Evolutionary conservation across 2,888 invertebrate species (phyloP).

Genomic region (Lordiphosa andalusiaca): DNA sequence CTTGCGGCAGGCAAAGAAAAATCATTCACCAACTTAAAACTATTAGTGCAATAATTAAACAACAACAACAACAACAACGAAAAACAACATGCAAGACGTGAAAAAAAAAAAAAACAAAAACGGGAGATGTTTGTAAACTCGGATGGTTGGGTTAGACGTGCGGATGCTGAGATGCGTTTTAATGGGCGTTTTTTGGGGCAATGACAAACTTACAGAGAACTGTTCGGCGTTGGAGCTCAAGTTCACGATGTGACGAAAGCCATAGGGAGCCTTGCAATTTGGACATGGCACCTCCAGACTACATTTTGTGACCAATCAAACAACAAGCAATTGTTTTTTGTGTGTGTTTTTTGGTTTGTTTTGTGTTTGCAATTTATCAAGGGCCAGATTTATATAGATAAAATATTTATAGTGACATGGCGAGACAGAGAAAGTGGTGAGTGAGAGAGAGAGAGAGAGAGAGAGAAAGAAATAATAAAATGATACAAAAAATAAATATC

Average conservation of each 20-base stretch:
- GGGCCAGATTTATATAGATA: conserved; percentile 26
- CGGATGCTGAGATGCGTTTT: neutral
- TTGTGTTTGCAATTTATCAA: conserved; percentile 28
- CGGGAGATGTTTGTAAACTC: too few relatives aligned
- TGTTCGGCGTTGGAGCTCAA: conserved; percentile 90
- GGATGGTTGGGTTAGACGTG: neutral
- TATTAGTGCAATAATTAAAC: neutral
- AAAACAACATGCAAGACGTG: neutral
- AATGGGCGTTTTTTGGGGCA: conserved; percentile 14
- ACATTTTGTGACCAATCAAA: conserved; percentile 48
- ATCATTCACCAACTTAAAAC: too few relatives aligned
- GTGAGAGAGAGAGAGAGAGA: conserved; percentile 12
- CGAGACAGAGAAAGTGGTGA: conserved; percentile 19
- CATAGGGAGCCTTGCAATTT: conserved; percentile 96
- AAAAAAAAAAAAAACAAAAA: too few relatives aligned
- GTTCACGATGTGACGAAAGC: conserved; percentile 96
- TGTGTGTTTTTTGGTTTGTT: conserved; percentile 6
- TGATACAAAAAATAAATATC: conserved; percentile 9
- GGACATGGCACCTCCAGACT: conserved; percentile 87
- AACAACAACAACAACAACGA: neutral
- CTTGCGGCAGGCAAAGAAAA: too few relatives aligned
- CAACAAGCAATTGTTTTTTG: conserved; percentile 41
- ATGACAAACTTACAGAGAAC: conserved; percentile 90
- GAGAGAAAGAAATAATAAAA: conserved; percentile 14
- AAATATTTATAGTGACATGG: conserved; percentile 24